A percentile compares a stretch with the other conserved stretches of the same genome.
These are phyloP conservation scores for Eumeta japonica DNA, from an alignment of 1,140 invertebrate species.

Conservation along the genomic window DNA sequence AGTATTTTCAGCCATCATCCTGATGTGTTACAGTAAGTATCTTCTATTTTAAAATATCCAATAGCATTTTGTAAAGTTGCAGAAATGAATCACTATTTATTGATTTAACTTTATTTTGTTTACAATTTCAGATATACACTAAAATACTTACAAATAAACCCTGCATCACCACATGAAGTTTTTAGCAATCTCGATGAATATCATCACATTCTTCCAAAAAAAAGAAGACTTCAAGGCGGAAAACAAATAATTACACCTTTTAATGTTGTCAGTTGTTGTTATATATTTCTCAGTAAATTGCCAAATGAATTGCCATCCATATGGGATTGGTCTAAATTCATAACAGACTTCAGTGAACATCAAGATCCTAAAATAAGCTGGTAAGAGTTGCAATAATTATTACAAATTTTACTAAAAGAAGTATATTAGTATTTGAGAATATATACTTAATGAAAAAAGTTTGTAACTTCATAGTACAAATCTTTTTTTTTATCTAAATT, in stretches of 20 bases:
- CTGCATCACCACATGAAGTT: constrained; percentile 37
- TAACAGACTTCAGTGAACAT: constrained; percentile 33
- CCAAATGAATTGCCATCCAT: constrained; percentile 41
- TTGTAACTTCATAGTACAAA: too few relatives aligned
- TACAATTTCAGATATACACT: constrained; percentile 39
- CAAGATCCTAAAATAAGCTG: constrained; percentile 35
- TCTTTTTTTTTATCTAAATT: constrained; percentile 4
- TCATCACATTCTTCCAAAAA: constrained; percentile 47
- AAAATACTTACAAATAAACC: constrained; percentile 49
- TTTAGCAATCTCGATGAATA: constrained; percentile 41
- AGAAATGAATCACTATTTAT: constrained; percentile 7
- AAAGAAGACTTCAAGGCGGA: constrained; percentile 31
- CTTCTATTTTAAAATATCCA: not conserved
- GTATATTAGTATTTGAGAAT: constrained; percentile 5
- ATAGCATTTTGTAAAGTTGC: constrained; percentile 6
- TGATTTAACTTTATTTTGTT: constrained; percentile 10
- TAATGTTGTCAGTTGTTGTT: constrained; percentile 36
- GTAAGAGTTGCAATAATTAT: constrained; percentile 14
- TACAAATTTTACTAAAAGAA: not conserved
- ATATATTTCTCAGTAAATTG: constrained; percentile 30
- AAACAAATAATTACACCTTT: constrained; percentile 30
- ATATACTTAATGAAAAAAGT: too few relatives aligned
- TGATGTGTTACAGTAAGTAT: constrained; percentile 58
- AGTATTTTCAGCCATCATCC: too few relatives aligned
- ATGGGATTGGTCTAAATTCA: constrained; percentile 51